These are phyloP conservation scores for Ctenochaetus hawaiiensis DNA, from an alignment of 2,797 vertebrate genomes.

Conservation along the genomic window DNA sequence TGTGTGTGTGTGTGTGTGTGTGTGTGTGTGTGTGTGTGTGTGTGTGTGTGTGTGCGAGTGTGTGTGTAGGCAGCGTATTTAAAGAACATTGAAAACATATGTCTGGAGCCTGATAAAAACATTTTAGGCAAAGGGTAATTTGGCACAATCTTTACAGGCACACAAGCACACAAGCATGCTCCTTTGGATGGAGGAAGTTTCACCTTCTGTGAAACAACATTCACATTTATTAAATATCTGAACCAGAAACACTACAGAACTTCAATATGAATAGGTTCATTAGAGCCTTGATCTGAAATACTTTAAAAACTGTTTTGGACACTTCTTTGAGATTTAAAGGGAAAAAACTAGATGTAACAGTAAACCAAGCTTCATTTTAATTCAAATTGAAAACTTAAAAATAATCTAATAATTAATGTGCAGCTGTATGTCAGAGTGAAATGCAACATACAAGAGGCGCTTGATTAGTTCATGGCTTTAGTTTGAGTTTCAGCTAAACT, in stretches of 20 bases:
- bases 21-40: conserved; percentile 32
- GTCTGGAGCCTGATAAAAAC: conserved; percentile 83
- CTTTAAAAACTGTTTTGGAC: background rate
- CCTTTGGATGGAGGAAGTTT: conserved; percentile 43
- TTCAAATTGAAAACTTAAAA: too few relatives aligned
- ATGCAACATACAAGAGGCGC: too few relatives aligned
- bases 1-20: conserved; percentile 34
- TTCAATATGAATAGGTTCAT: background rate
- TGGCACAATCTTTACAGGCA: conserved; percentile 61
- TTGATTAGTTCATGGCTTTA: too few relatives aligned
- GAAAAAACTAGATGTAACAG: too few relatives aligned
- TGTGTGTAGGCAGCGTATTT: conserved; percentile 68
- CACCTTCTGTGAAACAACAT: conserved; percentile 42
- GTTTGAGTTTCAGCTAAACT: too few relatives aligned
- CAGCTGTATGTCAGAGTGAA: too few relatives aligned
- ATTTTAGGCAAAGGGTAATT: conserved; percentile 74
- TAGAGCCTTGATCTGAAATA: background rate
- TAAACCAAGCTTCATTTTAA: background rate
- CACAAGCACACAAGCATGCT: conserved; percentile 22
- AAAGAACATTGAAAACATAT: conserved; percentile 87
- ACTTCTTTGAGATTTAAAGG: background rate
- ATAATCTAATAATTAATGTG: too few relatives aligned
- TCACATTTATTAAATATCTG: conserved; percentile 14
- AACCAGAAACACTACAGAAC: conserved; percentile 10
- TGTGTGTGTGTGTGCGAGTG: conserved; percentile 17